A percentile compares a stretch with the other conserved stretches of the same genome.
Evolutionary conservation across 1,140 invertebrate genomes (phyloP).

Genomic region (Drosophila burlai): DNA sequence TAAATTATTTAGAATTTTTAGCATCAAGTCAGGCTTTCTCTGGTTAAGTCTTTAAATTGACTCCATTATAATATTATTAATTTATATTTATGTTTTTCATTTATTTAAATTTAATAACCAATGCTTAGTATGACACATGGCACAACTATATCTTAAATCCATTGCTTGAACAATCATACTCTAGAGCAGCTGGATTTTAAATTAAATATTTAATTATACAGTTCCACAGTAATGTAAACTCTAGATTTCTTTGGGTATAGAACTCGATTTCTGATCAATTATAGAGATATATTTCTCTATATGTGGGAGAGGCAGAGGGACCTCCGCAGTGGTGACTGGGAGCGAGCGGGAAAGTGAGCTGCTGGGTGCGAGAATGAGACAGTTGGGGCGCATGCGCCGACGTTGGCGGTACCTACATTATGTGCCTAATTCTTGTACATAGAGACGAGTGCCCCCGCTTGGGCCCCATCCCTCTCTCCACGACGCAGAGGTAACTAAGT

Average conservation of each 20-base stretch:
- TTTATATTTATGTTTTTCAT: neutral
- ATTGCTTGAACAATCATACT: neutral
- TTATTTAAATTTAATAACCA: neutral
- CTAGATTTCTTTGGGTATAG: neutral
- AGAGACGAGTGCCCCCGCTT: conserved; percentile 4
- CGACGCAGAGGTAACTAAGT: conserved; percentile 56
- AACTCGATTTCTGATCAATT: conserved; percentile 12
- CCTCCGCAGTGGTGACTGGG: neutral
- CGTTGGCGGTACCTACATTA: conserved; percentile 72
- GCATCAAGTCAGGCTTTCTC: too few species aligned
- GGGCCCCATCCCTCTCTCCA: neutral
- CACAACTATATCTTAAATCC: neutral
- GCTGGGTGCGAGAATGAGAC: conserved; percentile 52
- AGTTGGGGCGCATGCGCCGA: conserved; percentile 53
- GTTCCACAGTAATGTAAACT: neutral
- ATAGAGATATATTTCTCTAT: conserved; percentile 8
- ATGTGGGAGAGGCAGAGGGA: neutral
- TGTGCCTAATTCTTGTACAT: conserved; percentile 66
- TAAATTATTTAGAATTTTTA: neutral
- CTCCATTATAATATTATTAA: too few species aligned
- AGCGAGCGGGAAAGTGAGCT: conserved; percentile 6
- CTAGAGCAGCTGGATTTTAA: neutral
- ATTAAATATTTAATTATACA: too few species aligned
- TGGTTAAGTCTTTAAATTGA: neutral
- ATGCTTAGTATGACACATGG: neutral